These are phyloP conservation scores for Heliothis subflexa DNA, from an alignment of 1,140 invertebrate genomes.

Conservation along the genomic window DNA sequence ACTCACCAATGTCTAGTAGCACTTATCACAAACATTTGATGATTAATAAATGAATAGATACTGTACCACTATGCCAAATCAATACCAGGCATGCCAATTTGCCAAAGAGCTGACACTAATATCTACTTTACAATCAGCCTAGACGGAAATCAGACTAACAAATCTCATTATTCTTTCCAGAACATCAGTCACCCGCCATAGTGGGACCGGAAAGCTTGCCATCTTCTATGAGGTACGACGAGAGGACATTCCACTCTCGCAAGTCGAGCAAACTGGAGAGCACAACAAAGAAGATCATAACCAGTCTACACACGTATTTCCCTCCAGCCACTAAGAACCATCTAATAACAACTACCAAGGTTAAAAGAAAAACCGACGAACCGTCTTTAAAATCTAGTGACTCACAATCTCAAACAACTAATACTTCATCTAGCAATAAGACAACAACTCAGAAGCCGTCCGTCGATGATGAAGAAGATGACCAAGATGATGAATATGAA, in stretches of 20 bases:
- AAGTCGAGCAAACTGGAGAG: conserved; percentile 66
- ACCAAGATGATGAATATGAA: conserved; percentile 26
- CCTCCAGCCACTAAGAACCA: conserved; percentile 57
- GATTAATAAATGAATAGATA: neutral
- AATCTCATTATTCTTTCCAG: conserved; percentile 43
- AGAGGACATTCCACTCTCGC: conserved; percentile 70
- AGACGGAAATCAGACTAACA: neutral
- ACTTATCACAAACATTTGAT: neutral
- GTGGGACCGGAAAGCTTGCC: conserved; percentile 52
- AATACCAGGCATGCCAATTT: too few relatives aligned
- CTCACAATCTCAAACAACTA: conserved; percentile 16
- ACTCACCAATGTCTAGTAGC: neutral
- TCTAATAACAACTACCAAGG: conserved; percentile 63
- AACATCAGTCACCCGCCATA: conserved; percentile 25
- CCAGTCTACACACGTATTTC: conserved; percentile 52
- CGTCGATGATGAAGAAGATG: too few relatives aligned
- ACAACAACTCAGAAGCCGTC: conserved; percentile 27
- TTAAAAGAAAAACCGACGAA: conserved; percentile 70
- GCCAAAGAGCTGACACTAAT: neutral
- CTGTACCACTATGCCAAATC: too few relatives aligned
- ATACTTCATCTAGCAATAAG: conserved; percentile 24
- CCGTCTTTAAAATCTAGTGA: conserved; percentile 19
- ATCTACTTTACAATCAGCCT: too few relatives aligned
- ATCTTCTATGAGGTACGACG: conserved; percentile 58
- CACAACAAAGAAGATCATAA: conserved; percentile 55